Base-by-base conservation (phyloP, 2,797 vertebrate species). In the Takifugu ocellatus region DNA sequence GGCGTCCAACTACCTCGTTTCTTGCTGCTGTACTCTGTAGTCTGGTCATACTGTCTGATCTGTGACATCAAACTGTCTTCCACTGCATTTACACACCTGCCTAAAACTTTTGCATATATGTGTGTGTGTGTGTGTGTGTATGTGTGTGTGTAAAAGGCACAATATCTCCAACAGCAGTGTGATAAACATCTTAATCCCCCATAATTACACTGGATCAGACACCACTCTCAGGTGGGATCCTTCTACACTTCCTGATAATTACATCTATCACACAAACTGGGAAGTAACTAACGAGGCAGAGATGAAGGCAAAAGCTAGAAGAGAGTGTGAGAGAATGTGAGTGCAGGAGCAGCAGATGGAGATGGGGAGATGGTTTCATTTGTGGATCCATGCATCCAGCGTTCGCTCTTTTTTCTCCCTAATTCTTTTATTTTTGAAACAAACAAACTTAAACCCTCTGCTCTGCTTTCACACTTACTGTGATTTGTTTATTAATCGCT, bases 151-250 rank as follows among this genome's bases (percentile, higher is more conserved):
- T 44, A 46, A 11, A 21, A 7, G 44, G 48, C 17, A 25, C 44
- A 31, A 64, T 61, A 76, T 71, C 68, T 59, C 78, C 66, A 82
- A 67, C 73, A 75, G 68, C 72, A 56, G 54, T 36, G 53, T 54
- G 81, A 85, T 87, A 79, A 84, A 80, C 79, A 84, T 83, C 66
- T 79, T 85, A 81, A 88, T 85, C 83, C 64, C 61, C 74, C 68
- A 75, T 80, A 79, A 87, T 88, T 81, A 83, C 66, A 66, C 26
- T 49, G 59, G 75, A 70, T 83, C 75, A 71, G 63, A 61, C 57
- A 71, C 66, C 17, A 17, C 68, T 83, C 80, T 78, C 73, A 84
- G 77, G 81, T 86, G 74, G 72, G 71, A 77, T 78, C 68, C 58
- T 68, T 36, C 44, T 61, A 65, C 54, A 73, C 68, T 79, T 79